phyloP scores from a whole-genome alignment of 2,797 vertebrate genomes.

The Neopelma chrysocephalum region DNA sequence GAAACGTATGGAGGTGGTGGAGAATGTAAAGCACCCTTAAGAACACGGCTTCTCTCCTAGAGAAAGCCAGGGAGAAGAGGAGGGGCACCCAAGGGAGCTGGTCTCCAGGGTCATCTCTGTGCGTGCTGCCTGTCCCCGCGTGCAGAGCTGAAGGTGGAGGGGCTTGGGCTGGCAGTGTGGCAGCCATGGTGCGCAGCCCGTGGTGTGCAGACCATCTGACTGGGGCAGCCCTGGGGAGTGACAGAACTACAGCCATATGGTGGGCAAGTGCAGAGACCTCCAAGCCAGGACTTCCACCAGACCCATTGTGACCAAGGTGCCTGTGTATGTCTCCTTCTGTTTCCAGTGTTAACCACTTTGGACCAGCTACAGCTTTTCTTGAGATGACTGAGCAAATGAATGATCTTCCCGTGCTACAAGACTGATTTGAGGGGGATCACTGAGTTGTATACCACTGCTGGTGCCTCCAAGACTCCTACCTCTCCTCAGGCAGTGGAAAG shows the following conservation, averaged over 20 bases:
- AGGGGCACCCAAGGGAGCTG: neutral
- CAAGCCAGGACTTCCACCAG: neutral
- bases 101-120: rapidly evolving
- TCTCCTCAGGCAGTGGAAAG: neutral
- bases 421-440: neutral
- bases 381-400: neutral
- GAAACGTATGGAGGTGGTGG: rapidly evolving
- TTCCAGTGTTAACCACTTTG: neutral
- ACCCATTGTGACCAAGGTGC: rapidly evolving
- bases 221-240: rapidly evolving
- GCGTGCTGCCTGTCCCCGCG: rapidly evolving
- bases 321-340: neutral
- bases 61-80: neutral
- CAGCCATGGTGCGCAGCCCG: rapidly evolving
- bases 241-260: rapidly evolving
- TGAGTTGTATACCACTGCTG: rapidly evolving
- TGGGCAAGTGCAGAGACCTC: rapidly evolving
- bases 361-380: neutral
- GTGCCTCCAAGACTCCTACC: neutral
- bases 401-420: neutral
- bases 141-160: neutral
- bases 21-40: neutral
- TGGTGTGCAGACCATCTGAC: neutral
- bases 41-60: neutral
- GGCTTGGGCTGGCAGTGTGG: rapidly evolving